Evolutionary conservation across 2,113 vertebrate species (phyloP).

Genomic region (Lepus timidus): DNA sequence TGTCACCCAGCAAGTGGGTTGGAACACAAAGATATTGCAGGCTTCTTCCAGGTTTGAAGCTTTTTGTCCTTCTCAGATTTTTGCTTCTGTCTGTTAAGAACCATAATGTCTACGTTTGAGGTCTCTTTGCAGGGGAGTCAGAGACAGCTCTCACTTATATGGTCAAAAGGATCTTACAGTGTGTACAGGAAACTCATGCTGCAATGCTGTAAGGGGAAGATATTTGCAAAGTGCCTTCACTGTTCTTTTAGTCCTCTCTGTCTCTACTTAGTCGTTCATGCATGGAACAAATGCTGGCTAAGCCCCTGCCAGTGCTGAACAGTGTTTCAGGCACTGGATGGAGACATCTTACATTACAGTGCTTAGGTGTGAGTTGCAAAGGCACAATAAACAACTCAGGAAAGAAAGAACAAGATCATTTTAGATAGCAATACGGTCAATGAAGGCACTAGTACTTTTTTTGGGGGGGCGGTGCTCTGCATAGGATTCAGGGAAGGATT

Average conservation of each 20-base stretch:
- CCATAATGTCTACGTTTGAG: neutral
- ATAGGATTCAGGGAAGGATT: neutral
- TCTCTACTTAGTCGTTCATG: neutral
- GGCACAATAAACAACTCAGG: neutral
- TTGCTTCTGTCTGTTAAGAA: conserved; percentile 6
- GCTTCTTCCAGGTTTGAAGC: neutral
- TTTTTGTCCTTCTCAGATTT: conserved; percentile 13
- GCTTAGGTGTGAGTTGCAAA: neutral
- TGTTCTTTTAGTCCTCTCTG: neutral
- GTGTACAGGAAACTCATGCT: neutral
- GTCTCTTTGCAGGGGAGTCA: neutral
- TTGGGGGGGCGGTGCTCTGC: neutral
- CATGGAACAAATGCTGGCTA: neutral
- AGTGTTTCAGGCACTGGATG: neutral
- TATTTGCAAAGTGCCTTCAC: neutral
- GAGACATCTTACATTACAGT: neutral
- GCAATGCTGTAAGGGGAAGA: neutral
- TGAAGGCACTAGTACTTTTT: neutral
- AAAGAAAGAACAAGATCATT: conserved; percentile 18
- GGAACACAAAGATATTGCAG: neutral
- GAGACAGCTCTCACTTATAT: neutral
- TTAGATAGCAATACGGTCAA: neutral
- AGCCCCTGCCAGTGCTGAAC: neutral
- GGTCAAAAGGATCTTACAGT: neutral
- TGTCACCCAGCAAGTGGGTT: neutral